Evolutionary conservation across 2,797 vertebrate species (phyloP), one percentile per base, ranked within the genome.

Genomic region (Phalanger gymnotis): DNA sequence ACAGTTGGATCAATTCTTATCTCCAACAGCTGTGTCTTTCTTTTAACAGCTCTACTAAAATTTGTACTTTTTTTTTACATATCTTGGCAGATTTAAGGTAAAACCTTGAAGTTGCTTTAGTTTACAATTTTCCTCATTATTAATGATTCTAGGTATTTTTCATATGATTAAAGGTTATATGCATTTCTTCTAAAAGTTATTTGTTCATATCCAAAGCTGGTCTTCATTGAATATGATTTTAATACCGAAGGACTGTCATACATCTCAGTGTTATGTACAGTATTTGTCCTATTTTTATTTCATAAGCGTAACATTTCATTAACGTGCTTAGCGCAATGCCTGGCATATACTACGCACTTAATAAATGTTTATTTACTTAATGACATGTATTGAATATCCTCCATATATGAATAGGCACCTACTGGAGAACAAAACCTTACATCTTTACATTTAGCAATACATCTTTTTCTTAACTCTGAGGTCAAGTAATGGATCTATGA

Each of bases 231-330:
- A 92, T 54, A 58, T 0, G 34, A 14, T 81, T 94, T 94, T 92
- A 81, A 91, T 89, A 58, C n/a, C 12, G 92, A 81, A 90, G 61
- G 7, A 95, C 28, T 54, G 25, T 34, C 89, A 95, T 73, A n/a
- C 51, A 51, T n/a, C 47, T 40, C 89, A 92, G 92, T 27, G 19
- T 52, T 55, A 30, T 55, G 54, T 2, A 61, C 54, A 90, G 92
- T 13, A 57, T 66, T 54, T 93, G 30, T 90, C 47, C 92, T 53
- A n/a, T 31, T 16, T 55, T 91, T 56, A 34, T 90, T 54, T 73
- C n/a, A 40, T 28, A 13, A 91, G 19, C 55, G 16, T 25, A 91
- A 7, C 4, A 34, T n/a, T 91, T 91, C 54, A 54, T n/a, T 92
- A 95, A 92, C 31, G 25, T 16, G 31, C 53, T 96, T 81, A 81